phyloP scores from a whole-genome alignment of 2,797 vertebrate genomes.

The Anguilla megastoma region DNA sequence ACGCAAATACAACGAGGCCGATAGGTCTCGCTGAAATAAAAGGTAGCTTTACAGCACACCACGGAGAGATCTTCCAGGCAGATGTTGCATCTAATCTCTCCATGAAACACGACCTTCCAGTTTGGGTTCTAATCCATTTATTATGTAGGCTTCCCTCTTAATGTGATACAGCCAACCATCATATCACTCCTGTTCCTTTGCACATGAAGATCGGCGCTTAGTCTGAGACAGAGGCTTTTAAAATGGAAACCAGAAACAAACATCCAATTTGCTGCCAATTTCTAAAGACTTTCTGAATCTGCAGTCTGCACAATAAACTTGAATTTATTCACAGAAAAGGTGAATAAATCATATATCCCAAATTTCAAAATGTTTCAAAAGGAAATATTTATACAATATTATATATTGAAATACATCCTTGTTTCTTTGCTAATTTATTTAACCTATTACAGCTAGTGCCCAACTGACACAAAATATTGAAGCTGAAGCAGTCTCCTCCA shows the following conservation, averaged over 20 bases:
- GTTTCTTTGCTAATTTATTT: not conserved
- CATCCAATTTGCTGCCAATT: not conserved
- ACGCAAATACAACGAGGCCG: not conserved
- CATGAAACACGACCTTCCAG: not conserved
- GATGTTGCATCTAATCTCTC: not conserved
- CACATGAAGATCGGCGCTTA: not conserved
- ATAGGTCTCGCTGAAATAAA: not conserved
- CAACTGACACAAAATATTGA: not conserved
- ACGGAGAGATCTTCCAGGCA: not conserved
- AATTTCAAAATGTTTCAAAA: not conserved
- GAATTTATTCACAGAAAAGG: not conserved
- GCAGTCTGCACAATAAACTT: not conserved
- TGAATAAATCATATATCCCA: not conserved
- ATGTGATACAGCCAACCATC: not conserved
- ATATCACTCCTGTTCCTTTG: not conserved
- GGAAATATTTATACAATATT: not conserved
- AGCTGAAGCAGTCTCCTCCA: not conserved
- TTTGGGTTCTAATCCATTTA: not conserved
- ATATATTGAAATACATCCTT: not conserved
- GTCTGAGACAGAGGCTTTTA: not conserved
- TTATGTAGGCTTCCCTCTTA: not conserved
- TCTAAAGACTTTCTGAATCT: not conserved
- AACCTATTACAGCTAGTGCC: not conserved
- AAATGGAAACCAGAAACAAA: not conserved
- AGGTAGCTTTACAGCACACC: not conserved